phyloP scores from a whole-genome alignment of 2,113 vertebrate genomes.

The Rhombomys opimus region DNA sequence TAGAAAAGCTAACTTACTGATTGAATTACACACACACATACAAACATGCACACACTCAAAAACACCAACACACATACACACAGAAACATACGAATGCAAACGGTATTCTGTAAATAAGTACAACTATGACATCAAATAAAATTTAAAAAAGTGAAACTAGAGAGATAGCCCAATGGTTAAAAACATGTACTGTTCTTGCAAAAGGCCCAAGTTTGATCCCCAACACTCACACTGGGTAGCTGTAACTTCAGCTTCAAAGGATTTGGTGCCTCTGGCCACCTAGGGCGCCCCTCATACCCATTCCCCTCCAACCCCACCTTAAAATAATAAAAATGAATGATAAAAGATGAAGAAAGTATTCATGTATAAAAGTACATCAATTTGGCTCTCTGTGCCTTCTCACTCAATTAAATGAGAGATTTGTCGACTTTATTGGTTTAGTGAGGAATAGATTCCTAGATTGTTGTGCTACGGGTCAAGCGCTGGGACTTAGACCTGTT shows the following conservation, averaged over 20 bases:
- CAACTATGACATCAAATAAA: neutral
- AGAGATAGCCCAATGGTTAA: neutral
- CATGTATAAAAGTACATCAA: neutral
- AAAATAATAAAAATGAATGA: neutral
- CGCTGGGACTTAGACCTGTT: no score
- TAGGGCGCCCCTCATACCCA: no score
- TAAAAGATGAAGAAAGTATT: neutral
- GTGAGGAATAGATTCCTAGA: neutral
- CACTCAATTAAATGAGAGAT: neutral
- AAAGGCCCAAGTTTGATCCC: neutral
- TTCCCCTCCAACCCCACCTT: no score
- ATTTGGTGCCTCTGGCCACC: neutral
- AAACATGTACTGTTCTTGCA: no score
- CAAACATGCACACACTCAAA: neutral
- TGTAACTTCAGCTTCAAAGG: neutral
- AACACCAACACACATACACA: neutral
- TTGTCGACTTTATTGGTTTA: neutral
- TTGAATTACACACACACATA: neutral
- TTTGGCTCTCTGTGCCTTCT: no score
- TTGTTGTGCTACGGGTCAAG: neutral
- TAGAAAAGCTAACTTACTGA: neutral
- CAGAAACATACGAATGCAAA: neutral
- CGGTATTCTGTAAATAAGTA: neutral
- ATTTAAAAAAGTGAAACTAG: neutral
- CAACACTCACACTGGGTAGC: neutral